These are phyloP conservation scores for Ypsolopha scabrella DNA, from an alignment of 2,888 invertebrate genomes.

Conservation along the genomic window DNA sequence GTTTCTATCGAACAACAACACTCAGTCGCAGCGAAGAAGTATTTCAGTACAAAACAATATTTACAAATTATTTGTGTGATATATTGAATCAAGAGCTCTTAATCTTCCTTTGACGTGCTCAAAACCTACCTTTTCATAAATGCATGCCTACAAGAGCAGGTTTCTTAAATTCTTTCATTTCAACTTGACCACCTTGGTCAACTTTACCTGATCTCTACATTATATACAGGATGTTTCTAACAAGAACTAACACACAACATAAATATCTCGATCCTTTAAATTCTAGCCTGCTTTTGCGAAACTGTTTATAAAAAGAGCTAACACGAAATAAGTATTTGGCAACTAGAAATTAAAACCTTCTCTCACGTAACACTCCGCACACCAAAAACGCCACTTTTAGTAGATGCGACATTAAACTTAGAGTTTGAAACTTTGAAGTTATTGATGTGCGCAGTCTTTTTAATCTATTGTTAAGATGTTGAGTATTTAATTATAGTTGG, in stretches of 20 bases:
- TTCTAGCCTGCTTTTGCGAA: constrained; percentile 41
- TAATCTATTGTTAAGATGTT: constrained; percentile 26
- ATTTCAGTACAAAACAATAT: constrained; percentile 58
- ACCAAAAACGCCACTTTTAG: constrained; percentile 24
- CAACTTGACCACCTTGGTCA: too few species aligned
- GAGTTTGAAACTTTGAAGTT: constrained; percentile 15
- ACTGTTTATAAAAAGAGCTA: constrained; percentile 45
- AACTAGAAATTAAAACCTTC: constrained; percentile 58
- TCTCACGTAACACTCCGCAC: constrained; percentile 41
- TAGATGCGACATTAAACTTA: constrained; percentile 7
- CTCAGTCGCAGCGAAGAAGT: constrained; percentile 58
- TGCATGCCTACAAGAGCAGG: constrained; percentile 28
- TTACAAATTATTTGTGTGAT: constrained; percentile 45
- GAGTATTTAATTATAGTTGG: constrained; percentile 47
- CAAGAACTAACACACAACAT: constrained; percentile 43
- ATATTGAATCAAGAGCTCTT: background rate
- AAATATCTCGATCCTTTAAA: constrained; percentile 48
- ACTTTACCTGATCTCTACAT: background rate
- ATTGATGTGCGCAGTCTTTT: constrained; percentile 34
- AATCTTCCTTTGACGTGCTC: constrained; percentile 18
- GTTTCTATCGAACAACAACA: constrained; percentile 67
- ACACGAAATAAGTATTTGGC: constrained; percentile 59
- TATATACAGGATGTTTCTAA: constrained; percentile 20
- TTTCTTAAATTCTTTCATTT: background rate
- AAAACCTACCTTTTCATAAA: constrained; percentile 44